These are phyloP conservation scores for Acleris cristana DNA, from an alignment of 2,888 invertebrate genomes.

Conservation along the genomic window DNA sequence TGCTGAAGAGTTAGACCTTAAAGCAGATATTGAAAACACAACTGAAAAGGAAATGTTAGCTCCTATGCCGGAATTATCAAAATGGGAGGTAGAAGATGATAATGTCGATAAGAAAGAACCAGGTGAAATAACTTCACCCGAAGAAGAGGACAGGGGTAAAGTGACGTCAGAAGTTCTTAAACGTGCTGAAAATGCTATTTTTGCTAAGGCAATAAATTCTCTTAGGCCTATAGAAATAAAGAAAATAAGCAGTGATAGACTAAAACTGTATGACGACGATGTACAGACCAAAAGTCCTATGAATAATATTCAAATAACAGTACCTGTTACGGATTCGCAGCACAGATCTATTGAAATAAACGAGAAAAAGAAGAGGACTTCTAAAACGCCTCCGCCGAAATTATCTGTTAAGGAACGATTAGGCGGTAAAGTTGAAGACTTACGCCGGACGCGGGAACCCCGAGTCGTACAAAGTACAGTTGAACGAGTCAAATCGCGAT, in stretches of 20 bases:
- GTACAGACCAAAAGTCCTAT: constrained; percentile 63
- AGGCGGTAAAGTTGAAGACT: constrained; percentile 89
- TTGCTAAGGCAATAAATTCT: constrained; percentile 93
- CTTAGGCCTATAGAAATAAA: constrained; percentile 90
- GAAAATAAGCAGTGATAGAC: constrained; percentile 88
- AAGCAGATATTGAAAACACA: constrained; percentile 74
- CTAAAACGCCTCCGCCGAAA: constrained; percentile 84
- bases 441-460: constrained; percentile 79
- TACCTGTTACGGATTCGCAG: constrained; percentile 75
- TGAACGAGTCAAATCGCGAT: constrained; percentile 81
- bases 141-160: constrained; percentile 85
- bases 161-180: constrained; percentile 94
- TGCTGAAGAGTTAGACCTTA: constrained; percentile 81
- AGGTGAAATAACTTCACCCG: constrained; percentile 76
- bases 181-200: constrained; percentile 95
- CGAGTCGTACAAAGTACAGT: constrained; percentile 81
- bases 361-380: constrained; percentile 71
- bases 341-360: constrained; percentile 75
- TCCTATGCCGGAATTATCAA: constrained; percentile 91
- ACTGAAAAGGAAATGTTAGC: constrained; percentile 86
- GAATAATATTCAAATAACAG: constrained; percentile 83
- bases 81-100: constrained; percentile 92
- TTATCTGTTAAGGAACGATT: constrained; percentile 91
- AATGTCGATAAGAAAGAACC: constrained; percentile 73
- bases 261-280: constrained; percentile 86